Conservation (phyloP, 2,888 invertebrate genomes). For the Homarus gammarus region DNA sequence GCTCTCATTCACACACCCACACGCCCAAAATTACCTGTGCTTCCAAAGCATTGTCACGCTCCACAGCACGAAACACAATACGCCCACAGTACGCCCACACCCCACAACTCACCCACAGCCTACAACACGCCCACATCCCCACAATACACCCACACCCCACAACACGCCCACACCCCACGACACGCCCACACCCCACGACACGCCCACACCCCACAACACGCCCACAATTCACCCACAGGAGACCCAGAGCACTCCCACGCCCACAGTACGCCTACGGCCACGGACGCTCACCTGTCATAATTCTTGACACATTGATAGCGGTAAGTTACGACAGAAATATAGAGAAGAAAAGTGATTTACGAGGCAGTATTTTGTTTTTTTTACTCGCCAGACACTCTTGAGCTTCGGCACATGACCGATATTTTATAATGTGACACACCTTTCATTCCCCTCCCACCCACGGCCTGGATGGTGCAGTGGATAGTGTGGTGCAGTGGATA, state of each 20-base stretch:
- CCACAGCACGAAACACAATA: too few species aligned
- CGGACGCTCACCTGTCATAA: neutral
- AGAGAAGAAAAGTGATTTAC: constrained; percentile 1
- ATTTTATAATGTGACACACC: neutral
- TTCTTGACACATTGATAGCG: neutral
- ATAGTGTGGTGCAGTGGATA: too few species aligned
- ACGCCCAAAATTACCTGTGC: too few species aligned
- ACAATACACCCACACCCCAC: too few species aligned
- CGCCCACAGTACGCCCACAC: neutral
- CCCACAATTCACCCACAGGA: neutral
- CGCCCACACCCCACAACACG: neutral
- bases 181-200: neutral
- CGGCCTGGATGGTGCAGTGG: too few species aligned
- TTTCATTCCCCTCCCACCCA: neutral
- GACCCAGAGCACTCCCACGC: neutral
- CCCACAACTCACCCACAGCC: too few species aligned
- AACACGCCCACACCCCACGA: too few species aligned
- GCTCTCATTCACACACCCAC: too few species aligned
- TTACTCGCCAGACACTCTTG: neutral
- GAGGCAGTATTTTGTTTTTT: neutral
- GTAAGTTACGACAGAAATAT: neutral
- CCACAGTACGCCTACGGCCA: neutral
- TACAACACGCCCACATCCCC: too few species aligned
- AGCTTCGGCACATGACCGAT: neutral
- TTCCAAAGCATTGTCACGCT: too few species aligned